Percentiles rank a stretch among this genome's conserved stretches.
Evolutionary conservation across 1,140 invertebrate species (phyloP).

Genomic region (Procambarus clarkii): DNA sequence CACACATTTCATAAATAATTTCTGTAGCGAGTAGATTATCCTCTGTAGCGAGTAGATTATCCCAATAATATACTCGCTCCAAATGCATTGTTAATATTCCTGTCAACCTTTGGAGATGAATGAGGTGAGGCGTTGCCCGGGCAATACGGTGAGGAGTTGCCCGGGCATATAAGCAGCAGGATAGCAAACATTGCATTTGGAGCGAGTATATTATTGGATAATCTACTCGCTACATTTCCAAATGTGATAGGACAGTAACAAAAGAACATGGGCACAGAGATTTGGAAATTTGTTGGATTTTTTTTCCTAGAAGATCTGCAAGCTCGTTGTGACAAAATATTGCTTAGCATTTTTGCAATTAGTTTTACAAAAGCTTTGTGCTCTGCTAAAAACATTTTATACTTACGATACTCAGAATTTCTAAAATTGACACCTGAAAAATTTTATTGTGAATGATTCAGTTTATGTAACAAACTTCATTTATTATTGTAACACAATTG

Average conservation of each 20-base stretch:
- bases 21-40: not conserved
- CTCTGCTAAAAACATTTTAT: not conserved
- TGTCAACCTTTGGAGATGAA: too few relatives aligned
- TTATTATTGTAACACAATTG: too few relatives aligned
- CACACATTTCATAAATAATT: not conserved
- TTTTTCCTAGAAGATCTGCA: not conserved
- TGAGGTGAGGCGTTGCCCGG: too few relatives aligned
- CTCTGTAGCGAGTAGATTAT: too few relatives aligned
- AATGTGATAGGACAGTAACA: not conserved
- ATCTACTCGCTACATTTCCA: too few relatives aligned
- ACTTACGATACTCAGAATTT: constrained; percentile 15
- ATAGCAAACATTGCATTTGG: too few relatives aligned
- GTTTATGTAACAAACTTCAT: not conserved
- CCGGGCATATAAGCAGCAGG: too few relatives aligned
- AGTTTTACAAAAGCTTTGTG: not conserved
- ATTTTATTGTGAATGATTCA: not conserved
- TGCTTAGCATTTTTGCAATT: not conserved
- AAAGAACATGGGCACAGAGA: not conserved
- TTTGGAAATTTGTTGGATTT: not conserved
- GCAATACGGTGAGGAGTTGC: too few relatives aligned
- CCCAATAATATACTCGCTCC: too few relatives aligned
- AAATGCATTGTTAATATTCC: too few relatives aligned
- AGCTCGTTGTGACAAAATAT: not conserved
- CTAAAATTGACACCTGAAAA: constrained; percentile 15
- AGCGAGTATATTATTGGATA: too few relatives aligned